phyloP scores from a whole-genome alignment of 2,888 invertebrate genomes.

The Syrista parreyssii region DNA sequence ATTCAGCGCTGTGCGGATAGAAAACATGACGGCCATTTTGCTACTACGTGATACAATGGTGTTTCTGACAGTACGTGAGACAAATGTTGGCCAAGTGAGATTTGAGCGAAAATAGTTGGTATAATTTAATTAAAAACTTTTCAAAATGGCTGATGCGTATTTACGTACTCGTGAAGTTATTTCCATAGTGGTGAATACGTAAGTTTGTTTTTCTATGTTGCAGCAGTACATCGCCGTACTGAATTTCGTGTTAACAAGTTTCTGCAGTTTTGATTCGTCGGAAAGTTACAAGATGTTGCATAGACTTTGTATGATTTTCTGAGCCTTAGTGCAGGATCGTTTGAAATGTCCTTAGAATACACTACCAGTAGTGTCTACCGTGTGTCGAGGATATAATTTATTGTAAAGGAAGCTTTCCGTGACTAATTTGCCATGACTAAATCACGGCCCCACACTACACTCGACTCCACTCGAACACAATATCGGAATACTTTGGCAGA shows the following conservation, averaged over 20 bases:
- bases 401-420: slow-evolving; percentile 52
- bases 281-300: not conserved
- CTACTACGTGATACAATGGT: not conserved
- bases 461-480: slow-evolving; percentile 54
- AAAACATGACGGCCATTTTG: not conserved
- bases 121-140: not conserved
- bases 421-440: slow-evolving; percentile 60
- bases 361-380: not conserved
- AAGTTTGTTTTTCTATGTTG: not conserved
- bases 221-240: not conserved
- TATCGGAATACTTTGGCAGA: slow-evolving; percentile 47
- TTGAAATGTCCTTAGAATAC: not conserved
- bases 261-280: not conserved
- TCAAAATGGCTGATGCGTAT: too few species aligned
- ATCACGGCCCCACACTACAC: slow-evolving; percentile 39
- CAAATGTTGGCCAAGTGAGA: not conserved
- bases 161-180: not conserved
- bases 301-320: not conserved
- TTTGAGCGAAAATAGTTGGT: not conserved
- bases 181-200: not conserved
- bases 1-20: not conserved
- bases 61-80: not conserved
- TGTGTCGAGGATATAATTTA: slow-evolving; percentile 43
- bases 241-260: not conserved
- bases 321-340: not conserved